Evolutionary conservation across 2,888 invertebrate species (phyloP), one percentile per base, ranked within the genome.

Genomic region (Chloroclysta siterata): DNA sequence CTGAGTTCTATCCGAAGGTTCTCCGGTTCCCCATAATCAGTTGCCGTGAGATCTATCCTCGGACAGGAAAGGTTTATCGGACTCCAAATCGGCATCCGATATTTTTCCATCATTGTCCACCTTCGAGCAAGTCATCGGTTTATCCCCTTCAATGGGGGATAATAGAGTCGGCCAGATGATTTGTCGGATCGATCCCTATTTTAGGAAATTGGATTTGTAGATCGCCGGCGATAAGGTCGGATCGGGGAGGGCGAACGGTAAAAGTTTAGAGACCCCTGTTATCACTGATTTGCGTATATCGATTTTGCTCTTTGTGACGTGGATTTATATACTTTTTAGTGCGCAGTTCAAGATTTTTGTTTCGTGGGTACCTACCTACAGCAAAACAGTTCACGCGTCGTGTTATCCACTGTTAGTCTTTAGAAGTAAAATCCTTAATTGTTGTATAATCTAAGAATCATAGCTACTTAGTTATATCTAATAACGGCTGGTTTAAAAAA

Each of bases 201-300:
- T 93, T 89, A 86, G 93, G 93, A 93, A 93, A 93, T 93, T 93
- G 93, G 93, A 93, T 93, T 92, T 93, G 93, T 92, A 92, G 93
- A 93, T 93, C 88, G 88, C 77, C 82, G 80, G 80, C 87, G 93
- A 93, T 88, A 89, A 85, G 79, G 77, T 80, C 70, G 72, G 77
- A 65, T 74, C 79, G 73, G 74, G 76, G 58, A 54, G 65, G 74
- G 78, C 75, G 67, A 84, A 82, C 85, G 87, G 83, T 84, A 84
- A 87, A 88, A 88, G 84, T 87, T 88, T 84, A 80, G 81, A 77
- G 81, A 74, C 72, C 80, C 81, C 82, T 81, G 87, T 89, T 91
- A 90, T 91, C 91, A 88, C 88, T 86, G 90, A 90, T 90, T 90
- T 91, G 90, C 88, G 82, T 89, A 86, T 87, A 90, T 90, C 90